Evolutionary conservation across 2,113 vertebrate species (phyloP).

Genomic region (Asarcornis scutulata): DNA sequence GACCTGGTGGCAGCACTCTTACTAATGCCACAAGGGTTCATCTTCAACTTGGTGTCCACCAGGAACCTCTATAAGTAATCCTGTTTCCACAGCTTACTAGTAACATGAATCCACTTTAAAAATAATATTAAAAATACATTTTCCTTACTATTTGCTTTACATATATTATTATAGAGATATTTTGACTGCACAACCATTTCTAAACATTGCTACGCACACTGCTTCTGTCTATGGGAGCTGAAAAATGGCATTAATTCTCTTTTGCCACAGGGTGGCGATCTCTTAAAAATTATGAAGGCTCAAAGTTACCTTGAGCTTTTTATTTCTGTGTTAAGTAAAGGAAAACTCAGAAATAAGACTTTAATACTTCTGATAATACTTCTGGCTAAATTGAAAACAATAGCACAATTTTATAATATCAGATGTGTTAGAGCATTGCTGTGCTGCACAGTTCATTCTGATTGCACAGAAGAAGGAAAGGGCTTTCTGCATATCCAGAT

Average conservation of each 20-base stretch:
- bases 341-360: background rate
- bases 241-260: background rate
- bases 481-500: background rate
- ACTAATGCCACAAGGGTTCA: background rate
- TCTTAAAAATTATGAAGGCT: slow-evolving; percentile 23
- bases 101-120: background rate
- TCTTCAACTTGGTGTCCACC: background rate
- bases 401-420: background rate
- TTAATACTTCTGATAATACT: background rate
- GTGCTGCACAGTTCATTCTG: background rate
- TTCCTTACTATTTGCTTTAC: slow-evolving; percentile 8
- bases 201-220: background rate
- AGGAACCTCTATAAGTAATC: background rate
- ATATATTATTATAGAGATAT: background rate
- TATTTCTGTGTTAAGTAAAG: background rate
- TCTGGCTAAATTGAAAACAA: background rate
- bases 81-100: background rate
- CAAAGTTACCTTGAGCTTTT: rapidly evolving
- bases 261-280: slow-evolving; percentile 44
- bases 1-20: background rate
- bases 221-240: background rate
- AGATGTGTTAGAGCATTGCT: background rate
- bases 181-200: background rate
- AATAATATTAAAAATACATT: background rate
- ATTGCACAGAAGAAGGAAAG: background rate